phyloP scores from a whole-genome alignment of 2,888 invertebrate species.

The Eupsilia transversa region DNA sequence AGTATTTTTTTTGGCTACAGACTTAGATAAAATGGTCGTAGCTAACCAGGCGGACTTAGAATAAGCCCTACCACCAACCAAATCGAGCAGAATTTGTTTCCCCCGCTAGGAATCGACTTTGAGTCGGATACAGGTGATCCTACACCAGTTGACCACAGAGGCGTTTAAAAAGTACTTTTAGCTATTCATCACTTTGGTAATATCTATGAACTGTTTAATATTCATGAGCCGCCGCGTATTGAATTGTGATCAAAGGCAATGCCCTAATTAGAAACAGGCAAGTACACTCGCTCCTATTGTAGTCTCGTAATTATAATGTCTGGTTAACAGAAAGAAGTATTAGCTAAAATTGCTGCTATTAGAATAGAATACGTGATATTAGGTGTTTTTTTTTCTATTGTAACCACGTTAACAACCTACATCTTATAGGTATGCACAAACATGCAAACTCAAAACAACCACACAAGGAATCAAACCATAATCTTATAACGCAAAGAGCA shows the following conservation, averaged over 20 bases:
- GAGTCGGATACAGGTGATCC: too few species aligned
- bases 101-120: too few species aligned
- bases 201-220: slow-evolving; percentile 44
- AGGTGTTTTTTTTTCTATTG: not conserved
- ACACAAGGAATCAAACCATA: not conserved
- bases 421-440: not conserved
- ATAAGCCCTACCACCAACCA: too few species aligned
- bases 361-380: not conserved
- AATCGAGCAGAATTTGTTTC: too few species aligned
- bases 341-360: slow-evolving; percentile 17
- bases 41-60: too few species aligned
- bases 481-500: not conserved
- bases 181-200: slow-evolving; percentile 27
- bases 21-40: too few species aligned
- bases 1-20: too few species aligned
- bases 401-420: not conserved
- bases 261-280: slow-evolving; percentile 66
- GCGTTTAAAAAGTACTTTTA: not conserved
- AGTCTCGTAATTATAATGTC: slow-evolving; percentile 51
- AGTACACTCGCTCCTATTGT: slow-evolving; percentile 60
- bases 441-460: not conserved
- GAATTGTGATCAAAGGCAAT: slow-evolving; percentile 68
- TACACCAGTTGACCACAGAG: too few species aligned
- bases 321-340: slow-evolving; percentile 29
- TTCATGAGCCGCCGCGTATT: slow-evolving; percentile 53